A percentile compares a stretch with the other conserved stretches of the same genome.
Conservation (phyloP, 2,113 vertebrate species). For the Dromiciops gliroides region DNA sequence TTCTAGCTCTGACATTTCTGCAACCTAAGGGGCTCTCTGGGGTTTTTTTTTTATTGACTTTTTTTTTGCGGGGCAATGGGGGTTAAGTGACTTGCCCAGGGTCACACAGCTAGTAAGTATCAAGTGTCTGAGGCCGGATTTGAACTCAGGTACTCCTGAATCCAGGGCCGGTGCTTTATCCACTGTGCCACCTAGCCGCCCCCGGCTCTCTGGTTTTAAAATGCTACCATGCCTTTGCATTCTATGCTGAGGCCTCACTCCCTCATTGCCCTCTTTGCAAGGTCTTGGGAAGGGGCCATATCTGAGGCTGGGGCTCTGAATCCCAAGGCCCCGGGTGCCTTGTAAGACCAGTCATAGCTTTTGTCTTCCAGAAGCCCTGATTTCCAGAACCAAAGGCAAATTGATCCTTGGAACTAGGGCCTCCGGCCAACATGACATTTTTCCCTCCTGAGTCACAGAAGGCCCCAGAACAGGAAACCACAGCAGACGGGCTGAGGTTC, state of each 20-base stretch:
- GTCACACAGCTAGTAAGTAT: no score
- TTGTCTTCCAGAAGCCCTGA: neutral
- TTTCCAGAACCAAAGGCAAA: neutral
- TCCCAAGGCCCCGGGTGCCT: no score
- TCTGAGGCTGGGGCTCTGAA: no score
- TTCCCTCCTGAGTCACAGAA: conserved; percentile 70
- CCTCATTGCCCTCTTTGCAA: neutral
- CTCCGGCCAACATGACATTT: neutral
- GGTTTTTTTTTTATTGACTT: no score
- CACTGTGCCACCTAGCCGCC: no score
- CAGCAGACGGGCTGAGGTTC: conserved; percentile 25
- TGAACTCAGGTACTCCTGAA: no score
- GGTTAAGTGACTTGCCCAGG: no score
- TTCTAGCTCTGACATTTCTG: neutral
- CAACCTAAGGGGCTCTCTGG: neutral
- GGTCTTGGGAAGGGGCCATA: neutral
- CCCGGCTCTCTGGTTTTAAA: neutral
- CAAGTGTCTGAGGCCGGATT: no score
- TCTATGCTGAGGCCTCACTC: no score
- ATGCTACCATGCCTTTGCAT: neutral
- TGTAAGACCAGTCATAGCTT: neutral
- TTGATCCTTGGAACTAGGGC: neutral
- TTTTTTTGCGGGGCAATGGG: no score
- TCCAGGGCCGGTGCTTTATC: no score
- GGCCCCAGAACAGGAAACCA: conserved; percentile 26